Evolutionary conservation across 2,797 vertebrate species (phyloP).

Genomic region (Selene dorsalis): DNA sequence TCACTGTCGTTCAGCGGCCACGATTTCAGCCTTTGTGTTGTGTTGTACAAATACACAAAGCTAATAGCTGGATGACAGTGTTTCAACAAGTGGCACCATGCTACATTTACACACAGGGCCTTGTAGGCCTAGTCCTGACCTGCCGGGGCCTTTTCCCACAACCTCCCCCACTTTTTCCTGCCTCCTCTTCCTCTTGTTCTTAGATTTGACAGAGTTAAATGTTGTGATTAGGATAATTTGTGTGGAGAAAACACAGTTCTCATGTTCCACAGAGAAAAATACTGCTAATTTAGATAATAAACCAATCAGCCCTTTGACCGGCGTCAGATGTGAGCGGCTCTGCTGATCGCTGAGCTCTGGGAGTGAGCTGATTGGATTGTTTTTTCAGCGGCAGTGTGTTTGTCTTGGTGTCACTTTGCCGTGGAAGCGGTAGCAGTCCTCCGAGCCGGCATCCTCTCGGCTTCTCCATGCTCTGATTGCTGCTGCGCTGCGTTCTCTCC

Average conservation of each 20-base stretch:
- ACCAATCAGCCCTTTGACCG: slow-evolving; percentile 33
- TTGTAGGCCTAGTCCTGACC: neutral
- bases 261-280: slow-evolving; percentile 52
- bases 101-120: slow-evolving; percentile 3
- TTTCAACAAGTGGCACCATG: slow-evolving; percentile 25
- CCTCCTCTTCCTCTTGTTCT: neutral
- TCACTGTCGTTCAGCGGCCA: neutral
- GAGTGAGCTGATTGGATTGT: slow-evolving; percentile 45
- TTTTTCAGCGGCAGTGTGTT: slow-evolving; percentile 45
- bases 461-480: slow-evolving; percentile 30
- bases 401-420: slow-evolving; percentile 23
- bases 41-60: slow-evolving; percentile 41
- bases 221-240: slow-evolving; percentile 54
- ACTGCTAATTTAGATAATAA: slow-evolving; percentile 54
- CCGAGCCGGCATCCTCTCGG: neutral
- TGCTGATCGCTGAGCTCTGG: slow-evolving; percentile 3
- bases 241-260: slow-evolving; percentile 24
- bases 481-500: slow-evolving; percentile 11
- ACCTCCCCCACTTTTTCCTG: slow-evolving; percentile 2
- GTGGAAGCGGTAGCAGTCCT: neutral
- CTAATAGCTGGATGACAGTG: slow-evolving; percentile 15
- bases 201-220: slow-evolving; percentile 40
- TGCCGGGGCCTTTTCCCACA: slow-evolving; percentile 19
- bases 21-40: neutral
- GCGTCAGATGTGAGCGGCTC: slow-evolving; percentile 41